Conservation (phyloP, 1,140 invertebrate genomes). For the Zaprionus ornatus region DNA sequence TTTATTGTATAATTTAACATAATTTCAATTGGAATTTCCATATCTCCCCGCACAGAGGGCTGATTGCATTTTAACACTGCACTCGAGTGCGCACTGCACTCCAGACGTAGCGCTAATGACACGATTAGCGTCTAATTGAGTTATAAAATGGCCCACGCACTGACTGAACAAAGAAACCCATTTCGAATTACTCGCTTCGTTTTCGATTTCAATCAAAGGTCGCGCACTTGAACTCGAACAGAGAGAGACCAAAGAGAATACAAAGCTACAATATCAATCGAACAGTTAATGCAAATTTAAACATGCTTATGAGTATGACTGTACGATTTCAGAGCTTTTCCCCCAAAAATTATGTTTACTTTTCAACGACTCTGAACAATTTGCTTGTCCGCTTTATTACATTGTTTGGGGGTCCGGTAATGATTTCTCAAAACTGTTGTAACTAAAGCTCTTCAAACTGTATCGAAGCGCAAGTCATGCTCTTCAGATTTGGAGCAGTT, state of each 20-base stretch:
- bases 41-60: conserved; percentile 22
- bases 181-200: conserved; percentile 22
- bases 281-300: conserved; percentile 28
- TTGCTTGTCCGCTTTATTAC: conserved; percentile 23
- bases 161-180: conserved; percentile 42
- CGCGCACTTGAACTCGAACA: conserved; percentile 63
- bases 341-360: conserved; percentile 6
- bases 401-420: conserved; percentile 20
- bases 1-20: conserved; percentile 31
- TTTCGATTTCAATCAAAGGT: conserved; percentile 40
- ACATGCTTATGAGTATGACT: conserved; percentile 22
- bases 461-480: conserved; percentile 28
- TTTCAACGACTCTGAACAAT: conserved; percentile 27
- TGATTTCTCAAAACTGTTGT: conserved; percentile 13
- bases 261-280: conserved; percentile 22
- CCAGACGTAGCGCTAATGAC: conserved; percentile 56
- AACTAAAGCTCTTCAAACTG: conserved; percentile 1
- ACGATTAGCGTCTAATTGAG: conserved; percentile 70
- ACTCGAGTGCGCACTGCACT: conserved; percentile 4
- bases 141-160: conserved; percentile 64
- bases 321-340: conserved; percentile 9
- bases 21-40: conserved; percentile 38
- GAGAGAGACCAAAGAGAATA: conserved; percentile 14
- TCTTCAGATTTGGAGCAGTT: conserved; percentile 38
- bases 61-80: conserved; percentile 59